Evolutionary conservation across 92 coral and sea anemone genomes (phyloP), one percentile per base, ranked within the genome.

Genomic region (Epizoanthus illoricatus): DNA sequence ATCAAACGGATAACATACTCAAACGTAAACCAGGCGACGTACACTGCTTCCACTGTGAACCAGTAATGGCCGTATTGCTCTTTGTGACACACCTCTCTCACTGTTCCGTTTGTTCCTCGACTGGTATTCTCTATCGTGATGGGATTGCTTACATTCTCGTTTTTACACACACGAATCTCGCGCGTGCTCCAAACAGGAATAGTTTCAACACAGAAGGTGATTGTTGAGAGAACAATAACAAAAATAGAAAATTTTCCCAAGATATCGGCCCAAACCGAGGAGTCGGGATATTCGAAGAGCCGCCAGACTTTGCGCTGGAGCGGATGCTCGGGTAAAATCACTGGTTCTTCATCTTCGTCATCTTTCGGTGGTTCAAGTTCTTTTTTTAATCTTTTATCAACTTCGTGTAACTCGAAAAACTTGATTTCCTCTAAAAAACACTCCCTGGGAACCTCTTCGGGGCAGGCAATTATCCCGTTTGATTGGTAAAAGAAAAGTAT

Each of bases 401-500:
- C 97, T 65, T 95, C 90, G n/a, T 95, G 94, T 23, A 95, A 84
- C 76, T 92, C 93, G 69, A 95, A 95, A 69, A 95, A 95, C 45
- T 89, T 86, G 20, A 95, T 88, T 65, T 93, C 98, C 23, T 92
- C 97, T 71, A 93, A 81, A 80, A 95, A 95, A 9, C 85, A 85
- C 63, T 95, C 98, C 81, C 92, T 89, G 39, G 98, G 92, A 42
- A 95, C 88, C 60, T 93, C 90, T 54, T 92, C 98, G 45, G 98
- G 98, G 68, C 93, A 91, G 16, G 98, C 93, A 20, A 95, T 76
- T 43, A 95, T 95, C 47, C 98, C 98, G 76, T 90, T 92, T 7
- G 98, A 95, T 65, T 95, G 98, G 65, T 95, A 95, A 81, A 93
- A 95, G 76, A 95, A 95, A 60, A 95, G 84, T 6, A 95, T 95